Evolutionary conservation across 2,113 vertebrate genomes (phyloP).

Genomic region (Serinus canaria): DNA sequence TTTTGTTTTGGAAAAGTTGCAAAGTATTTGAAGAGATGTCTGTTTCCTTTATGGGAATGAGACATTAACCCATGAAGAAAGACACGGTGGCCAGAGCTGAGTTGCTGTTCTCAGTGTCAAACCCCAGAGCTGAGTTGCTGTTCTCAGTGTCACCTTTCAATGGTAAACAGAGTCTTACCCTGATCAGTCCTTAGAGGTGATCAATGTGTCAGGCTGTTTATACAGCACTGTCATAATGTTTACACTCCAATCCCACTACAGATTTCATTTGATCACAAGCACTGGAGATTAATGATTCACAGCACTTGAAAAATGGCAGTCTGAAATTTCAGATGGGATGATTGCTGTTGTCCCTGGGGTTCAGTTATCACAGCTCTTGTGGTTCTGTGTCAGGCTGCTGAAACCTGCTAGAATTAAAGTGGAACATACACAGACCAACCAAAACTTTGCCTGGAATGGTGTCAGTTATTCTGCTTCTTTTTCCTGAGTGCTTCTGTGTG

Average conservation of each 20-base stretch:
- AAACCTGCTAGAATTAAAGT: not conserved
- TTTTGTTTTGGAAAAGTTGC: not conserved
- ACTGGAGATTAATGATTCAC: not conserved
- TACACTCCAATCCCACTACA: not conserved
- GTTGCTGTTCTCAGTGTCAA: not conserved
- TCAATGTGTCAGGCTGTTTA: not conserved
- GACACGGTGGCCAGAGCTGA: not conserved
- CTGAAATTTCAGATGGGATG: not conserved
- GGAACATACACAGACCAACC: not conserved
- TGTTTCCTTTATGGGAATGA: not conserved
- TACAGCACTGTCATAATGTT: not conserved
- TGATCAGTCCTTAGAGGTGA: not conserved
- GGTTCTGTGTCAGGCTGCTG: not conserved
- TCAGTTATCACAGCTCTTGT: not conserved
- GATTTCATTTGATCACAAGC: not conserved
- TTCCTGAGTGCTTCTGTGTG: accelerated
- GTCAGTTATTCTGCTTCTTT: not conserved
- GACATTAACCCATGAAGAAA: not conserved
- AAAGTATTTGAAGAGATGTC: not conserved
- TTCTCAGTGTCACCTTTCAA: not conserved
- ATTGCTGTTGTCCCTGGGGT: not conserved
- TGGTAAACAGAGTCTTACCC: not conserved
- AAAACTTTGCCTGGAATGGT: not conserved
- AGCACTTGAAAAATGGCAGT: not conserved
- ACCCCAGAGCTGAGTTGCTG: not conserved